Conservation (phyloP, 2,797 vertebrate species). For the Epinephelus coioides region DNA sequence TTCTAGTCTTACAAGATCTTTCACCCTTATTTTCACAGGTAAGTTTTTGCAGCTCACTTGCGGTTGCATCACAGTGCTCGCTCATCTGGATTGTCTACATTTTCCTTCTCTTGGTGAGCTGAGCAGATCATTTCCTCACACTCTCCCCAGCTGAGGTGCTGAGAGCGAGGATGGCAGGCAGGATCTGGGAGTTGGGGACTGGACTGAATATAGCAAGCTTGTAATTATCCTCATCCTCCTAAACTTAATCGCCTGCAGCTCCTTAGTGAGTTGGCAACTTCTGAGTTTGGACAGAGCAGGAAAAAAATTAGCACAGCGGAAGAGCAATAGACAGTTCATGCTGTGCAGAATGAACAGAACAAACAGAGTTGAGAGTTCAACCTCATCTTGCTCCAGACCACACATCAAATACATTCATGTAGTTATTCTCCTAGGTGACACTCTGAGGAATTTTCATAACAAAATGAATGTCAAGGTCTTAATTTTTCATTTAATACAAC, state of each 20-base stretch:
- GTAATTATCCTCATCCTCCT: slow-evolving; percentile 70
- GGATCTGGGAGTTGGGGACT: slow-evolving; percentile 47
- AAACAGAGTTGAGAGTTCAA: slow-evolving; percentile 15
- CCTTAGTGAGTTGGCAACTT: slow-evolving; percentile 53
- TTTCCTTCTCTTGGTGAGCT: slow-evolving; percentile 24
- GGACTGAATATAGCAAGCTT: slow-evolving; percentile 58
- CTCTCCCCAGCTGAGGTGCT: slow-evolving; percentile 22
- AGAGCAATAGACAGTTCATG: slow-evolving; percentile 17
- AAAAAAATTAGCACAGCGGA: slow-evolving; percentile 38
- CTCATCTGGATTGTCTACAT: slow-evolving; percentile 6
- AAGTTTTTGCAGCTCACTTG: background rate
- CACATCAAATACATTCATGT: background rate
- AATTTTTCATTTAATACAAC: background rate
- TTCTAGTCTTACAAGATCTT: background rate
- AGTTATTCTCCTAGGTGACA: background rate
- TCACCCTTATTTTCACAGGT: slow-evolving; percentile 4
- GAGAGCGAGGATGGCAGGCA: slow-evolving; percentile 28
- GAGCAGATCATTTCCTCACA: slow-evolving; percentile 40
- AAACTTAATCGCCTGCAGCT: slow-evolving; percentile 59
- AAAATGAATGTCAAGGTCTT: slow-evolving; percentile 2
- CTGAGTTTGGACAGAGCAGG: slow-evolving; percentile 47
- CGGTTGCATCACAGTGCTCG: slow-evolving; percentile 1
- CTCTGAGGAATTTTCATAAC: background rate
- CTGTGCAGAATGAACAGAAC: slow-evolving; percentile 21
- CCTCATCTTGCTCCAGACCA: slow-evolving; percentile 3